Evolutionary conservation across 2,888 invertebrate species (phyloP), one percentile per base, ranked within the genome.

Genomic region (Clusia tigrina): DNA sequence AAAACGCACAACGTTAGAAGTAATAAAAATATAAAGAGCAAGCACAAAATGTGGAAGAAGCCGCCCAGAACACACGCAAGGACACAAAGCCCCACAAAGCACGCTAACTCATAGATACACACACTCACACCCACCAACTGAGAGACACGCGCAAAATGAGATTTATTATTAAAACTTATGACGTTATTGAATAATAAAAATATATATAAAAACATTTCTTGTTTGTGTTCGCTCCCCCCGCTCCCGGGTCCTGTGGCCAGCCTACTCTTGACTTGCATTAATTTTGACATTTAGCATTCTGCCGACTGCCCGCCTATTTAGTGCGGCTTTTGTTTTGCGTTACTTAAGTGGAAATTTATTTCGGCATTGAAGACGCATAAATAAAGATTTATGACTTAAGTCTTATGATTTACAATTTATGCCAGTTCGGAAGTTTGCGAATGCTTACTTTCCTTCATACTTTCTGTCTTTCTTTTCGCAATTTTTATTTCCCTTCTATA

Each of bases 311-410:
- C n/a, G n/a, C n/a, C n/a, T n/a, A n/a, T 51, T 51, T 15, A 6
- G 20, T 22, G 5, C 23, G 10, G 51, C 15, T 51, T 20, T 5
- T 46, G 60, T 58, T 63, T 60, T 54, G 23, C 24, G 55, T 69
- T 54, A 46, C 68, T 70, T 72, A 75, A 71, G 70, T 67, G 65
- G 70, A 71, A 72, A 72, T 71, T 74, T 70, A 74, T 70, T 75
- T 74, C 70, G 73, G 72, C 74, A 72, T 67, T 69, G 71, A 70
- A 69, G 66, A 67, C 68, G 71, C 74, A 76, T 70, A 76, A 74
- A 76, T 74, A 77, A 77, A 76, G 77, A 78, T 78, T 78, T 76
- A 78, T 76, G 66, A 32, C 52, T 48, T 51, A 56, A 10, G 42
- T 15, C 23, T 5, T 63, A 62, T 38, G 46, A 10, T 37, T 62